Evolutionary conservation across 2,888 invertebrate species (phyloP).

Genomic region (Oasisia sp.): DNA sequence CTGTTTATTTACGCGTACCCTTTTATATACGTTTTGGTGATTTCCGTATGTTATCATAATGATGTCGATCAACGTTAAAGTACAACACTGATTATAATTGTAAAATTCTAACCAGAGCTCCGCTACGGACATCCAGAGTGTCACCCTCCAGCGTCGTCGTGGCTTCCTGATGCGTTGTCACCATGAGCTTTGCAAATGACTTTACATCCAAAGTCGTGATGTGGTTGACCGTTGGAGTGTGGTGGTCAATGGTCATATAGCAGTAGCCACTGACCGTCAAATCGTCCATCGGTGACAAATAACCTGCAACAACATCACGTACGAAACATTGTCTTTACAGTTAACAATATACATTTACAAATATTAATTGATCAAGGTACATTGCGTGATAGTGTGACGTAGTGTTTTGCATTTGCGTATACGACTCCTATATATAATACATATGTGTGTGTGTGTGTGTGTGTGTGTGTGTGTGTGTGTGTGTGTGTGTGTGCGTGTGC

Average conservation of each 20-base stretch:
- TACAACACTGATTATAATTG: background rate
- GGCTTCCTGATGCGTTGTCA: constrained; percentile 19
- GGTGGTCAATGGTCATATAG: constrained; percentile 18
- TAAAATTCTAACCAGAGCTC: background rate
- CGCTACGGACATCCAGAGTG: constrained; percentile 7
- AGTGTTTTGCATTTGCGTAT: no score
- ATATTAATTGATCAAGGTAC: no score
- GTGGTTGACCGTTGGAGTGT: constrained; percentile 22
- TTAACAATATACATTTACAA: background rate
- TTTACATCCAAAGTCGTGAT: constrained; percentile 1
- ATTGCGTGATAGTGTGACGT: no score
- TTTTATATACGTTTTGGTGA: no score
- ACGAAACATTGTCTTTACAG: background rate
- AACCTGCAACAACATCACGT: constrained; percentile 37
- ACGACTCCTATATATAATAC: no score
- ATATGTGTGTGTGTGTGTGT: no score
- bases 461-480: no score
- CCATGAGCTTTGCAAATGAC: background rate
- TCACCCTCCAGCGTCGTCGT: constrained; percentile 13
- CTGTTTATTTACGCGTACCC: no score
- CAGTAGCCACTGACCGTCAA: constrained; percentile 20
- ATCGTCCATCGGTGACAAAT: constrained; percentile 33
- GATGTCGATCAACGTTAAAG: background rate
- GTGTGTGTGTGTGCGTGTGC: no score
- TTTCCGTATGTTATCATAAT: no score